Base-by-base conservation (phyloP, 2,797 vertebrate genomes). In the Sandelia bainsii region DNA sequence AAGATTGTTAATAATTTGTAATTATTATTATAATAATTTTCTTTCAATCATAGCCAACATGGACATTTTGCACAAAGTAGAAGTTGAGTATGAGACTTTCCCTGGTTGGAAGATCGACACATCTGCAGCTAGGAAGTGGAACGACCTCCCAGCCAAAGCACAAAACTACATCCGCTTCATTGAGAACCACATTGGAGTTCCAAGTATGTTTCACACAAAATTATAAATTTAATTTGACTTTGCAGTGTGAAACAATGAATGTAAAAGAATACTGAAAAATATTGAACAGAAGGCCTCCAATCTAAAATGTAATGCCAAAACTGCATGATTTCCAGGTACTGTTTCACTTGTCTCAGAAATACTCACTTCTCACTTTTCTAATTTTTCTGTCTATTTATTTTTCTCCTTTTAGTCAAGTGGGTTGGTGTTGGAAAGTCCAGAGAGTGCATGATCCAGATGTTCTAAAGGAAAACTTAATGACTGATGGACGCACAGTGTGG, bases 401-500 rank as follows among this genome's bases (percentile, higher is more conserved):
- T 3, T 77, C 53, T 84, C 58, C 69, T 19, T 76, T 40, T 91
- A 99, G 98, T 99, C 83, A 99, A 99, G 90, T 99, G 98, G 98
- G 96, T 99, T 0, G 98, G 98, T 16, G 97, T 99, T 66, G 98
- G 98, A 85, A 99, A 99, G 85, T 98, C 98, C 85, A 96, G 98
- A 90, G 98, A 99, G 85, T 98, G 97, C 0, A 99, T 99, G 96
- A 99, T 99, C 93, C 97, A 99, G 94, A 96, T 99, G 88, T 99
- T 99, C 74, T 99, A 93, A 74, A 63, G 27, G 70, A 44, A 76
- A 62, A 67, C 5, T 20, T 63, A 14, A 5, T 1, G 11, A 42
- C 12, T 52, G 66, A 71, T 62, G 69, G 75, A 85, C 65, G 59
- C 45, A 25, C 65, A 54, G 77, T 46, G 48, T 58, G 75, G 72